Percentiles rank a stretch among this genome's conserved stretches.
Evolutionary conservation across 2,888 invertebrate species (phyloP).

Genomic region (Chydorus sphaericus): DNA sequence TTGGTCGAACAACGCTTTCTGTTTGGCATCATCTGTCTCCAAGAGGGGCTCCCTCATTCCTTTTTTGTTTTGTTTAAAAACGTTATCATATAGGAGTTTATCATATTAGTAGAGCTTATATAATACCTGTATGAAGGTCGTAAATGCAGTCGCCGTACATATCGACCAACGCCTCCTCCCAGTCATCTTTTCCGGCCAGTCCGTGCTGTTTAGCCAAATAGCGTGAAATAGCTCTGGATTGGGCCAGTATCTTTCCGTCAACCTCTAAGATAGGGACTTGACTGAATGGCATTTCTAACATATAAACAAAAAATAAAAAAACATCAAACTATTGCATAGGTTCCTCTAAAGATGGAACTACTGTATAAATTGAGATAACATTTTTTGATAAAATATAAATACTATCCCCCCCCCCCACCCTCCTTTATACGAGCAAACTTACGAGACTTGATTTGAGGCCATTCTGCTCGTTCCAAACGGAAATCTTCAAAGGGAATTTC

Average conservation of each 20-base stretch:
- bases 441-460: slow-evolving; percentile 11
- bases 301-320: no score
- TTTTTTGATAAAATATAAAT: no score
- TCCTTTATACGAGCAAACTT: no score
- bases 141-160: slow-evolving; percentile 14
- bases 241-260: slow-evolving; percentile 6
- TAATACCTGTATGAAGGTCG: slow-evolving; percentile 2
- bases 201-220: slow-evolving; percentile 16
- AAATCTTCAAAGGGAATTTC: slow-evolving; percentile 13
- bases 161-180: slow-evolving; percentile 15
- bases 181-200: slow-evolving; percentile 11
- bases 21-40: slow-evolving; percentile 26
- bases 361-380: no score
- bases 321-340: no score
- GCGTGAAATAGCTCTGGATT: slow-evolving; percentile 15
- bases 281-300: slow-evolving; percentile 13
- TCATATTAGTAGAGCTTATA: not conserved
- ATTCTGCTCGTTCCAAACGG: slow-evolving; percentile 9
- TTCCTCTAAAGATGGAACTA: no score
- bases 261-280: slow-evolving; percentile 10
- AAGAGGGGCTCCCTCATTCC: not conserved
- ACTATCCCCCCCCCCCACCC: no score
- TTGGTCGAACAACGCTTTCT: slow-evolving; percentile 37
- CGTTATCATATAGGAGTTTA: not conserved
- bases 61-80: not conserved